Evolutionary conservation across 1,140 invertebrate genomes (phyloP).

Genomic region (Pogonus chalceus): DNA sequence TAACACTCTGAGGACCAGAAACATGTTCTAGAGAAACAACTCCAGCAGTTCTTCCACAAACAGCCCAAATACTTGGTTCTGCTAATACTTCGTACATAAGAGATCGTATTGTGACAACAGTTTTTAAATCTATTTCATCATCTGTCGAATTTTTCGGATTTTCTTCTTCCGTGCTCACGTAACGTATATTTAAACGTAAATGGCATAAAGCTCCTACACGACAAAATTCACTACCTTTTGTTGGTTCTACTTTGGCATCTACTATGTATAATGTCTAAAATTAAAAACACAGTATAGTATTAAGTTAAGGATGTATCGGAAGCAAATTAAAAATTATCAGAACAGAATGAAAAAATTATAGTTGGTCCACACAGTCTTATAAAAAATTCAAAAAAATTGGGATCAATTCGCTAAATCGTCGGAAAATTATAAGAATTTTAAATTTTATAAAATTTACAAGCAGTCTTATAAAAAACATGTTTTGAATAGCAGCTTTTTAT

Average conservation of each 20-base stretch:
- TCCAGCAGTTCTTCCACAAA: constrained; percentile 78
- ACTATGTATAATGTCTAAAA: constrained; percentile 74
- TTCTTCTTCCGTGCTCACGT: constrained; percentile 31
- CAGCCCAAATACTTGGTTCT: constrained; percentile 86
- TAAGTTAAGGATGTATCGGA: too few species aligned
- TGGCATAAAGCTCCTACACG: constrained; percentile 79
- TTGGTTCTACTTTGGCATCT: constrained; percentile 67
- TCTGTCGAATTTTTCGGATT: constrained; percentile 12
- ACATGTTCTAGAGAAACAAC: constrained; percentile 66
- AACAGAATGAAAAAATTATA: too few species aligned
- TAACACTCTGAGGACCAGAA: constrained; percentile 59
- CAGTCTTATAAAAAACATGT: too few species aligned
- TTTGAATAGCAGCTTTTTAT: too few species aligned
- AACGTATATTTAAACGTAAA: constrained; percentile 63
- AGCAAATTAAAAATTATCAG: too few species aligned
- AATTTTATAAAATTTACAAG: too few species aligned
- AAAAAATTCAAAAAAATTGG: too few species aligned
- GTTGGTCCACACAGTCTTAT: too few species aligned
- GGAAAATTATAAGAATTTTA: too few species aligned
- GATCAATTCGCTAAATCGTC: too few species aligned
- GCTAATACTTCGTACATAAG: constrained; percentile 89
- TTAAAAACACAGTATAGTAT: constrained; percentile 12
- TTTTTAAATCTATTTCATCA: too few species aligned
- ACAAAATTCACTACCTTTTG: constrained; percentile 75
- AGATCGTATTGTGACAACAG: constrained; percentile 39